These are phyloP conservation scores for Drosophila dives DNA, from an alignment of 2,888 invertebrate genomes.

Conservation along the genomic window DNA sequence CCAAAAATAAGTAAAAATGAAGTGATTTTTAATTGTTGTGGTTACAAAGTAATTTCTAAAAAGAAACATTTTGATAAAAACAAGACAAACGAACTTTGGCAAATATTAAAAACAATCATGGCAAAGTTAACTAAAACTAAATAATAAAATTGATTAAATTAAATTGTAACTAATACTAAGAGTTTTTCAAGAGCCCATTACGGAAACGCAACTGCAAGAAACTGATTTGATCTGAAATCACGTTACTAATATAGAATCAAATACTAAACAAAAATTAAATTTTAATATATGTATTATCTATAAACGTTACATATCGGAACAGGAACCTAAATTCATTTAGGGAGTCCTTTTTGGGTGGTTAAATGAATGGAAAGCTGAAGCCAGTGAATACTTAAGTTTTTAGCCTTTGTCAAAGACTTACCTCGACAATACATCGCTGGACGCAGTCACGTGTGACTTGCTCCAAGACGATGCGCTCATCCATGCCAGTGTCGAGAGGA, in stretches of 20 bases:
- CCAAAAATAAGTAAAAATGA: not conserved
- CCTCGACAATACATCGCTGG: slow-evolving; percentile 74
- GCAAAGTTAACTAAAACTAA: not conserved
- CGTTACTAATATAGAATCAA: no score
- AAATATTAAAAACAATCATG: not conserved
- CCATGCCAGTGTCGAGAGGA: slow-evolving; percentile 23
- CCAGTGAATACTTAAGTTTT: not conserved
- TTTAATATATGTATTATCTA: not conserved
- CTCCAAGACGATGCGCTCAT: slow-evolving; percentile 61
- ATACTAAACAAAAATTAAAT: no score
- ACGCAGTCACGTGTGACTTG: slow-evolving; percentile 68
- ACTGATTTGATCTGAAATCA: no score
- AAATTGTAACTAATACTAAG: no score
- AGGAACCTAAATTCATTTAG: not conserved
- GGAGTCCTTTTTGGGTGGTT: not conserved
- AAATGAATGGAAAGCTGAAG: not conserved
- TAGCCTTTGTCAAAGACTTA: slow-evolving; percentile 33
- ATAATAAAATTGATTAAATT: not conserved
- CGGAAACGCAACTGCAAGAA: no score
- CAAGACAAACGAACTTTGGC: not conserved
- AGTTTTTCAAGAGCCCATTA: no score
- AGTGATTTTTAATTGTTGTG: not conserved
- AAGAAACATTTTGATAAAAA: not conserved
- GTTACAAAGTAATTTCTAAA: not conserved
- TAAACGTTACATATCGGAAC: not conserved